Evolutionary conservation across 2,113 vertebrate species (phyloP).

Genomic region (Dissostichus mawsoni): DNA sequence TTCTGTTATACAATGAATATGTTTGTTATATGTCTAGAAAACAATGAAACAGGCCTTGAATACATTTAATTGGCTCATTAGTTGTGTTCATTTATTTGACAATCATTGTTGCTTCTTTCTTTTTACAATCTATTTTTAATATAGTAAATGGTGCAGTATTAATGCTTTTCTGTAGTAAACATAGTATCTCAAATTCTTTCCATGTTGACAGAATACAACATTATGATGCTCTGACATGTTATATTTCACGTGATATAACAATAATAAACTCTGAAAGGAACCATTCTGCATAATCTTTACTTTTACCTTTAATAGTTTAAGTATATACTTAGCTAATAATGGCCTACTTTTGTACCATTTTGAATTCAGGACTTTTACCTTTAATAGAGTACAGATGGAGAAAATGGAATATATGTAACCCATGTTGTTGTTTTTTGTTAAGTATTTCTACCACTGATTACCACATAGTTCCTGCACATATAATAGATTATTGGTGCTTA

Average conservation of each 20-base stretch:
- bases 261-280: neutral
- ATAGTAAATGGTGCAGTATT: neutral
- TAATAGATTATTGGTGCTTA: no score
- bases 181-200: neutral
- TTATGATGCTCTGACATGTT: no score
- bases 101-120: neutral
- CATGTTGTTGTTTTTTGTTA: no score
- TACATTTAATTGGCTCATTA: neutral
- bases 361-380: neutral
- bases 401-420: no score
- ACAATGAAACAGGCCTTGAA: no score
- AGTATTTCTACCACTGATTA: neutral
- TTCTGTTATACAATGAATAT: neutral
- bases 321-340: no score
- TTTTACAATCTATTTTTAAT: neutral
- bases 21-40: no score
- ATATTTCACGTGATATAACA: no score
- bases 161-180: neutral
- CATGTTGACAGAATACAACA: neutral
- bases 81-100: neutral
- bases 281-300: neutral
- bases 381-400: neutral
- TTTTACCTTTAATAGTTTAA: neutral
- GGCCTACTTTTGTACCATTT: neutral
- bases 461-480: neutral